These are phyloP conservation scores for Sebastes diaconus DNA, from an alignment of 2,797 vertebrate genomes.

Conservation along the genomic window DNA sequence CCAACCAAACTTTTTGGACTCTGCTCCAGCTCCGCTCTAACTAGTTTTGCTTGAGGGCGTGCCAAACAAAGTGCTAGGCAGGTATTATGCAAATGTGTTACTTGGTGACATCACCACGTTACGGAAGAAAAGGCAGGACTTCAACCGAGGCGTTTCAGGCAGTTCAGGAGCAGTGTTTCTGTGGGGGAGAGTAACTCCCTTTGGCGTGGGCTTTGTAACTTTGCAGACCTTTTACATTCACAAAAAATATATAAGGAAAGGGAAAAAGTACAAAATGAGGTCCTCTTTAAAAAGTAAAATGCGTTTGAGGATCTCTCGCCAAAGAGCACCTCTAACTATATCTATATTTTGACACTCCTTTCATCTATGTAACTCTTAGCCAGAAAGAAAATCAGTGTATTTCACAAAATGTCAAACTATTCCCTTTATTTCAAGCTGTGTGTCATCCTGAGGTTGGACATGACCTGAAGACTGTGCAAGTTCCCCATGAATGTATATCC, in stretches of 20 bases:
- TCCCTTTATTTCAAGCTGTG: not conserved
- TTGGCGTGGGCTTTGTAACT: not conserved
- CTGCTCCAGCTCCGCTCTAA: not conserved
- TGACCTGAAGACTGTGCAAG: not conserved
- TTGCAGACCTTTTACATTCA: not conserved
- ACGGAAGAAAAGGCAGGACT: not conserved
- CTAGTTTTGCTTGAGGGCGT: not conserved
- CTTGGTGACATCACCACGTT: not conserved
- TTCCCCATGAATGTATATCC: not conserved
- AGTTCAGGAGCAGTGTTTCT: not conserved
- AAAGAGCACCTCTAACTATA: no score
- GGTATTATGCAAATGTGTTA: not conserved
- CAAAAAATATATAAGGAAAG: not conserved
- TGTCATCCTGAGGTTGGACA: not conserved
- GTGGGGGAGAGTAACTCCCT: no score
- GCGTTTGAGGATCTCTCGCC: no score
- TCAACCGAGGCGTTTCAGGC: not conserved
- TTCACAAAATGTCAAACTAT: not conserved
- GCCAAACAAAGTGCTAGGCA: not conserved
- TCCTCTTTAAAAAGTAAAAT: no score
- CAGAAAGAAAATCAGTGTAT: not conserved
- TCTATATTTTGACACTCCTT: not conserved
- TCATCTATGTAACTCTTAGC: not conserved
- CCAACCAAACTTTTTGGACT: rapidly evolving
- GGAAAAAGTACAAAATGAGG: no score